A percentile compares a stretch with the other conserved stretches of the same genome.
Evolutionary conservation across 2,888 invertebrate species (phyloP).

Genomic region (Platycheirus albimanus): DNA sequence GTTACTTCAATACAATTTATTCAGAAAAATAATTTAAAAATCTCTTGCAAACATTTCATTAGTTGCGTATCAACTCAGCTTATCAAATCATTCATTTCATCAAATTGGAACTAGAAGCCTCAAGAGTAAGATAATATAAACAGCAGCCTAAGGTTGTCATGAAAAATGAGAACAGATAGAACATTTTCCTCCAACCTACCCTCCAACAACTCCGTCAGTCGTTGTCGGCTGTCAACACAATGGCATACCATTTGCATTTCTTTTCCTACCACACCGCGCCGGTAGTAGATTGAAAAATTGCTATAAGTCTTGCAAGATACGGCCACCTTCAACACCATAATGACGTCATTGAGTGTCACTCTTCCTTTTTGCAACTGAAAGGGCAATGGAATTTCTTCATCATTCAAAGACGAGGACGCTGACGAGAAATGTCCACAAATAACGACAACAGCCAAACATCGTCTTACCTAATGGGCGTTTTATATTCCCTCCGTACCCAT

Average conservation of each 20-base stretch:
- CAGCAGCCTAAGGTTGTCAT: slow-evolving; percentile 50
- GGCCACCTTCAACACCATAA: slow-evolving; percentile 33
- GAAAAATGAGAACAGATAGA: slow-evolving; percentile 52
- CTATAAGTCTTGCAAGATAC: slow-evolving; percentile 27
- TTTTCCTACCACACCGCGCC: slow-evolving; percentile 30
- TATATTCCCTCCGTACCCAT: slow-evolving; percentile 8
- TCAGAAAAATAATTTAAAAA: not conserved
- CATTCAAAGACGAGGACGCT: not conserved
- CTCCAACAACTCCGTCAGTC: not conserved
- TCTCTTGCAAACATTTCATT: slow-evolving; percentile 40
- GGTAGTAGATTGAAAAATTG: slow-evolving; percentile 49
- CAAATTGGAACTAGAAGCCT: slow-evolving; percentile 24
- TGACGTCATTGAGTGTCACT: slow-evolving; percentile 51
- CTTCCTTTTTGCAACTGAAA: slow-evolving; percentile 11
- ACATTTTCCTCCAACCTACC: slow-evolving; percentile 31
- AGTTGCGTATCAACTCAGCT: slow-evolving; percentile 34
- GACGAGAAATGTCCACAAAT: too few species aligned
- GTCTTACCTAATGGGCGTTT: slow-evolving; percentile 63
- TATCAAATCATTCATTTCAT: slow-evolving; percentile 68
- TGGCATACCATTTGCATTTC: slow-evolving; percentile 30
- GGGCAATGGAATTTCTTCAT: slow-evolving; percentile 20
- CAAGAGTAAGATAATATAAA: slow-evolving; percentile 11
- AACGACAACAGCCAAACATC: slow-evolving; percentile 20
- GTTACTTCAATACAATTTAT: too few species aligned
- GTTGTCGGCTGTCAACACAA: slow-evolving; percentile 53